Evolutionary conservation across 1,140 invertebrate genomes (phyloP).

Genomic region (Venturia canescens): DNA sequence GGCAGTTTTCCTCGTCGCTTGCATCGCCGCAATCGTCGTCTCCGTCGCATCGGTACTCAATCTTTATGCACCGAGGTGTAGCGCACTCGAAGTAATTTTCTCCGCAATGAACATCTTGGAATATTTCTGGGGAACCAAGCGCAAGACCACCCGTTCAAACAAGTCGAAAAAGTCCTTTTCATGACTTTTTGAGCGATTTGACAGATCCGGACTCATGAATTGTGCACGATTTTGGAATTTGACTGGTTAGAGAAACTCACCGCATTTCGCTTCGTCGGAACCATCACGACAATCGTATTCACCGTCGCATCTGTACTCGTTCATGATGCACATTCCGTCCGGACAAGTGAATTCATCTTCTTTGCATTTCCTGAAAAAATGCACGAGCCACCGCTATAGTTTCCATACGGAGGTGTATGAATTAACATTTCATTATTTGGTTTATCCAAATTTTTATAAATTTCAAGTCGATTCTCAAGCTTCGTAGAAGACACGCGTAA

Average conservation of each 20-base stretch:
- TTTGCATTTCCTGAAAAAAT: slow-evolving; percentile 75
- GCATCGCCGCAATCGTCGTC: slow-evolving; percentile 94
- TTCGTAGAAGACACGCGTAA: too few species aligned
- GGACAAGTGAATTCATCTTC: slow-evolving; percentile 79
- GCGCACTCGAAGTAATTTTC: slow-evolving; percentile 86
- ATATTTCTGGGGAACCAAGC: slow-evolving; percentile 36
- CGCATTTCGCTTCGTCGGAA: slow-evolving; percentile 79
- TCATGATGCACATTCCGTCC: slow-evolving; percentile 82
- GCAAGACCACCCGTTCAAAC: neutral
- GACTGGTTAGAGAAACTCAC: slow-evolving; percentile 64
- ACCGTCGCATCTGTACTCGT: slow-evolving; percentile 80
- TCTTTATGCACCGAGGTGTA: slow-evolving; percentile 82
- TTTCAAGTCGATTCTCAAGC: too few species aligned
- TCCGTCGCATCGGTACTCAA: slow-evolving; percentile 88
- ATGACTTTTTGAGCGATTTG: too few species aligned
- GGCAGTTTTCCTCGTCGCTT: slow-evolving; percentile 87
- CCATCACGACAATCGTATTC: slow-evolving; percentile 80
- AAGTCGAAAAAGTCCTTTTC: too few species aligned
- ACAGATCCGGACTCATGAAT: too few species aligned
- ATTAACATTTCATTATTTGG: neutral
- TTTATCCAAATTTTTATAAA: neutral
- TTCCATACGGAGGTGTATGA: neutral
- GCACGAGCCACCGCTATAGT: neutral
- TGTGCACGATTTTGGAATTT: too few species aligned
- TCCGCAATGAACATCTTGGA: slow-evolving; percentile 76